phyloP scores from a whole-genome alignment of 53 echinoderm and acorn worm genomes.

The Glandiceps talaboti region DNA sequence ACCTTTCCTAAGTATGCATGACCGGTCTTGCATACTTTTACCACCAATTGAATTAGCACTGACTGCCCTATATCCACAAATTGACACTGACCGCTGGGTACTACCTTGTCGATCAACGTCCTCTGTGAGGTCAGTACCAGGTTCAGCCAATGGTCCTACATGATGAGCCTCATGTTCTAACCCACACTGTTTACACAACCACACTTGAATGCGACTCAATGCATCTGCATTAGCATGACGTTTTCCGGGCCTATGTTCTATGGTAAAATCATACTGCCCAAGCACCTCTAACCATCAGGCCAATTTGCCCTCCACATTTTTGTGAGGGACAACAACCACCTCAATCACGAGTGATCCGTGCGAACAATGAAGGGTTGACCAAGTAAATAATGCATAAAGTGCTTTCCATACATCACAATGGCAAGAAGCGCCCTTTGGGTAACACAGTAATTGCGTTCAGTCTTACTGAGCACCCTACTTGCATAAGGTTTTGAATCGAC shows the following conservation, averaged over 20 bases:
- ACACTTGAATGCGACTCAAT: background rate
- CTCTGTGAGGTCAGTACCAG: too few species aligned
- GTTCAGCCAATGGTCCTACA: too few species aligned
- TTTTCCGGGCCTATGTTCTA: background rate
- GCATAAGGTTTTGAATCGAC: too few species aligned
- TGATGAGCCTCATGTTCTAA: background rate
- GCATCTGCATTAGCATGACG: conserved; percentile 26
- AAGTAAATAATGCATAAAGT: background rate
- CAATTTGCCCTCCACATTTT: background rate
- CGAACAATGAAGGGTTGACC: background rate
- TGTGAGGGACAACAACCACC: background rate
- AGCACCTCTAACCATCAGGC: background rate
- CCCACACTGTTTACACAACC: background rate
- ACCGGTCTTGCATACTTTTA: too few species aligned
- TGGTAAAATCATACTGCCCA: background rate
- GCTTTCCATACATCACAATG: background rate
- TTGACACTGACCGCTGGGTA: too few species aligned
- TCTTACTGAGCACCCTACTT: background rate
- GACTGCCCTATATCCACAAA: too few species aligned
- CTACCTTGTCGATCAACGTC: too few species aligned
- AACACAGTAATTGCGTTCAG: background rate
- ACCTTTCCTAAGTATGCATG: too few species aligned
- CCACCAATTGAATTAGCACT: too few species aligned
- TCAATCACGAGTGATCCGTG: background rate
- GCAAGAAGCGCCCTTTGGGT: background rate